These are phyloP conservation scores for Venusia cambrica DNA, from an alignment of 2,888 invertebrate species.

Conservation along the genomic window DNA sequence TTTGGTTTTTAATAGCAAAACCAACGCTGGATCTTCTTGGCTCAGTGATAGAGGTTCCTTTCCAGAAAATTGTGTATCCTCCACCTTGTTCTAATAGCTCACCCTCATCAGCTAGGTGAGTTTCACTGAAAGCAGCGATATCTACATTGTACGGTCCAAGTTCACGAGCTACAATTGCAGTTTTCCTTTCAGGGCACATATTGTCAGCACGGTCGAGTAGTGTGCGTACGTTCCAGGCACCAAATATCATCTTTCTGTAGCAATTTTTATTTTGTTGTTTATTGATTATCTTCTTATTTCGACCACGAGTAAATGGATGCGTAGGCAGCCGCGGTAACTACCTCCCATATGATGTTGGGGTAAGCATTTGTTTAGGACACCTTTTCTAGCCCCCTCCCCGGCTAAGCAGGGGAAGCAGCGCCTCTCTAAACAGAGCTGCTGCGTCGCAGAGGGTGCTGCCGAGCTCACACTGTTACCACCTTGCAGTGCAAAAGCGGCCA, in stretches of 20 bases:
- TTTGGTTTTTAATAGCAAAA: slow-evolving; percentile 20
- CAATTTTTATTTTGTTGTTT: not conserved
- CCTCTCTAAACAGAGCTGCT: no score
- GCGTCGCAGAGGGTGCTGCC: no score
- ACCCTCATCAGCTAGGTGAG: no score
- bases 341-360: not conserved
- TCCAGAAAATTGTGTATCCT: no score
- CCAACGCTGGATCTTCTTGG: slow-evolving; percentile 31
- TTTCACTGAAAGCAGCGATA: slow-evolving; percentile 1
- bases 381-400: no score
- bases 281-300: slow-evolving; percentile 1
- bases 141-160: not conserved
- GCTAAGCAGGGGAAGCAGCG: no score
- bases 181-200: slow-evolving; percentile 2
- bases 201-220: slow-evolving; percentile 1
- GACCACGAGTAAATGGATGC: slow-evolving; percentile 1
- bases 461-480: no score
- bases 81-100: no score
- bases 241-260: not conserved
- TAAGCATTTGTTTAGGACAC: not conserved
- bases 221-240: slow-evolving; percentile 2
- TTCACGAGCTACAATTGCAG: slow-evolving; percentile 1
- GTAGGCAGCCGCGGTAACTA: slow-evolving; percentile 1
- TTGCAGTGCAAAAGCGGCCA: slow-evolving; percentile 2
- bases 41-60: no score